Conservation (phyloP, 2,888 invertebrate species). For the Anthrax anthrax region DNA sequence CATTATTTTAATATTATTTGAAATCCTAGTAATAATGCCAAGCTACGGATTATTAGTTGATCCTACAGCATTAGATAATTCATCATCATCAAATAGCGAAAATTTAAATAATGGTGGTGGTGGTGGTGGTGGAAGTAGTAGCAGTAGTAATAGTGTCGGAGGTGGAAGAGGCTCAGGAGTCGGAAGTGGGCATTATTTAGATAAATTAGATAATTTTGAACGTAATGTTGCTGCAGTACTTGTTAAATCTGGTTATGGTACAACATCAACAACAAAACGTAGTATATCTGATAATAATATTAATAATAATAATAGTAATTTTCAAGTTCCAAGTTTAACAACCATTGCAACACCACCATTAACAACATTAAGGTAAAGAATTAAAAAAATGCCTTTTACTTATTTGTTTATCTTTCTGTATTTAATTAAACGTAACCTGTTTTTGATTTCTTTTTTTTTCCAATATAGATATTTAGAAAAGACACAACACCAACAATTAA, state of each 20-base stretch:
- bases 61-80: slow-evolving; percentile 8
- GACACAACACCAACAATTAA: slow-evolving; percentile 24
- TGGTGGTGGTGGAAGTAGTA: slow-evolving; percentile 4
- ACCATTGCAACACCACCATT: slow-evolving; percentile 48
- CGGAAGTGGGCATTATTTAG: slow-evolving; percentile 35
- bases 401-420: background rate
- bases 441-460: background rate
- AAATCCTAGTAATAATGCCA: slow-evolving; percentile 10
- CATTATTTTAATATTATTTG: slow-evolving; percentile 12
- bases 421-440: background rate
- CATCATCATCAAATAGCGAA: background rate
- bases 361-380: slow-evolving; percentile 39
- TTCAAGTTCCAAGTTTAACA: slow-evolving; percentile 44
- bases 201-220: slow-evolving; percentile 41
- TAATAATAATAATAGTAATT: no score
- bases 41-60: slow-evolving; percentile 19
- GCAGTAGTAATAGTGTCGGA: slow-evolving; percentile 8
- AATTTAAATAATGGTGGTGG: slow-evolving; percentile 3
- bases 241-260: slow-evolving; percentile 54
- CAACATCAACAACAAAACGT: slow-evolving; percentile 48
- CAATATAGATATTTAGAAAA: slow-evolving; percentile 24
- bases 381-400: background rate
- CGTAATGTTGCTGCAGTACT: slow-evolving; percentile 52
- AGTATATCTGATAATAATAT: slow-evolving; percentile 50
- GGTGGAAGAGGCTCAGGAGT: slow-evolving; percentile 12